Conservation (phyloP, 2,113 vertebrate genomes). For the Athene noctua region DNA sequence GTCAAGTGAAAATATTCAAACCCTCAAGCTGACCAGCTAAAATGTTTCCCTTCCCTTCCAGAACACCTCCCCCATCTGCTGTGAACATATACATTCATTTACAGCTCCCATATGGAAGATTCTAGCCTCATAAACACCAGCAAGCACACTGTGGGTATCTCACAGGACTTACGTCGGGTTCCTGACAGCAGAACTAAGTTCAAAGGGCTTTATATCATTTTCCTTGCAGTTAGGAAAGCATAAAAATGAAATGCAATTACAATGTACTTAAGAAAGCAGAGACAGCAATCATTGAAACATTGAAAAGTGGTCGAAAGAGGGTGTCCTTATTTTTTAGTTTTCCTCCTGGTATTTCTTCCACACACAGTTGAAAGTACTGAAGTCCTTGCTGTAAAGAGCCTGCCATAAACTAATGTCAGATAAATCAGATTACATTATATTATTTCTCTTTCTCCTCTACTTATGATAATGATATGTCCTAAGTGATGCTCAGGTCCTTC, state of each 20-base stretch:
- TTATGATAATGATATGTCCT: not conserved
- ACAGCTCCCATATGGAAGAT: not conserved
- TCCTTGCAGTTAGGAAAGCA: not conserved
- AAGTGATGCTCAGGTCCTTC: not conserved
- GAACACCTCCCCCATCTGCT: not conserved
- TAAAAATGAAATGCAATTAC: not conserved
- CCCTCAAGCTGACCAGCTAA: not conserved
- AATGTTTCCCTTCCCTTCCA: not conserved
- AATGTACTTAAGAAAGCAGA: not conserved
- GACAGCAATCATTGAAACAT: not conserved
- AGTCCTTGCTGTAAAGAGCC: not conserved
- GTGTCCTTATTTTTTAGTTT: not conserved
- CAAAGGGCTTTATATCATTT: not conserved
- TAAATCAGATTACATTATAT: not conserved
- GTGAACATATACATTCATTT: not conserved
- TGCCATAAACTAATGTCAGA: not conserved
- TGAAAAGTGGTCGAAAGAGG: not conserved
- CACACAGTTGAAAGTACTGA: not conserved
- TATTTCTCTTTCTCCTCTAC: not conserved
- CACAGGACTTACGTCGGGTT: fast-evolving
- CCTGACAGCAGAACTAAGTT: not conserved
- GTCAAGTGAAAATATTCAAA: not conserved
- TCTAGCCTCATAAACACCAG: not conserved
- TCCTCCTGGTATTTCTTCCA: not conserved
- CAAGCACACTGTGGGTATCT: not conserved